Evolutionary conservation across 2,888 invertebrate species (phyloP), one percentile per base, ranked within the genome.

Genomic region (Arctia plantaginis): DNA sequence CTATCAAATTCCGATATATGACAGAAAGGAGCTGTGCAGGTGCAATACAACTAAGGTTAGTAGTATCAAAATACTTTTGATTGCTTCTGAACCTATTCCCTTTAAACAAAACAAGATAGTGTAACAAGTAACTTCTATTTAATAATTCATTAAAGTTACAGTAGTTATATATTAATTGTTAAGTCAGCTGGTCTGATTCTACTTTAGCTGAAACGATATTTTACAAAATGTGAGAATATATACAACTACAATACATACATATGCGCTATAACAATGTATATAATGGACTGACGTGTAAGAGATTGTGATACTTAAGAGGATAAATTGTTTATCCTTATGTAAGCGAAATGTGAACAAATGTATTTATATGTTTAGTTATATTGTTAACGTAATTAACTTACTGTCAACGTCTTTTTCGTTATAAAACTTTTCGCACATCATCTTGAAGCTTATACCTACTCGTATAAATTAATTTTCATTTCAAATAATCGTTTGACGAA

Each of bases 221-320:
- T 55, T 44, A 20, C n/a, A 35, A 55, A 74, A 66, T 71, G 68
- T 66, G 55, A 68, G 70, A 77, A 59, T 78, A 69, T 79, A 77
- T 76, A n/a, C 55, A 77, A 77, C 66, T 73, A 75, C 67, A n/a
- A 51, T 33, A 33, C 3, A n/a, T 78, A 80, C 69, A 77, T 83
- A 80, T 84, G 76, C 86, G 81, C 81, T 83, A 71, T 80, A 87
- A 87, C 85, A 90, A 88, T 89, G 87, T 90, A 89, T 86, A 78
- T 80, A 85, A 85, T 83, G 80, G 93, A 94, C 94, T 94, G 94
- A 94, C 90, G 92, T 91, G 91, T 89, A 90, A 89, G 89, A 88
- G 88, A 91, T 90, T 94, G 94, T 94, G 94, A 94, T 94, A 94
- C 89, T 91, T 91, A 92, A 91, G 83, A 83, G 86, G 87, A 80